Evolutionary conservation across 1,140 invertebrate genomes (phyloP), one percentile per base, ranked within the genome.

Genomic region (Euschistus heros): DNA sequence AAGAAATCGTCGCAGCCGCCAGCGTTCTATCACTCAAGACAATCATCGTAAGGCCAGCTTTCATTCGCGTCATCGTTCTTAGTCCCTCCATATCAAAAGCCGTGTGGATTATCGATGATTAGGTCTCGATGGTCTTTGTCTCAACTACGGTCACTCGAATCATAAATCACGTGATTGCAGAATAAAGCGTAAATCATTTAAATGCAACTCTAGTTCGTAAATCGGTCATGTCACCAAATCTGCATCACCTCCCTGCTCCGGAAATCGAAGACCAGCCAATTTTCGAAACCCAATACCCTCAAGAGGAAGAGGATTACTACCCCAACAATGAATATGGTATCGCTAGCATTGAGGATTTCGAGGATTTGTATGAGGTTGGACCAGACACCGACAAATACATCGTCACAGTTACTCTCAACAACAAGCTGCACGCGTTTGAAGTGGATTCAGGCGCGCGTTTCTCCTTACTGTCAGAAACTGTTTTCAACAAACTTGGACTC

Each of bases 381-480:
- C n/a, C n/a, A n/a, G n/a, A n/a, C n/a, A n/a, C n/a, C n/a, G n/a
- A n/a, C n/a, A n/a, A n/a, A n/a, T n/a, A 55, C 22, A 24, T 55
- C 7, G 18, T 55, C 22, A 55, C n/a, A n/a, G 52, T 55, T 18
- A 18, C 52, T 18, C 52, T 55, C 52, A 55, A 55, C 18, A 24
- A 24, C n/a, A 55, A 55, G 18, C 52, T 24, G 8, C 18, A 55
- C 8, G 52, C 17, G 10, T 55, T 55, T 55, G 52, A 55, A 55
- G 52, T 55, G 22, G 8, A 55, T 55, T 55, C 52, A 18, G 52
- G 52, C 7, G 18, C 52, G 10, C 8, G 52, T 55, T 55, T 55
- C 22, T 55, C 18, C 52, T 55, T 55, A 18, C 17, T 55, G 7
- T 55, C 52, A 55, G 52, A 55, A 24, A 55, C 52, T 18, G 52